These are phyloP conservation scores for Erpetoichthys calabaricus DNA, from an alignment of 2,797 vertebrate species.

Conservation along the genomic window DNA sequence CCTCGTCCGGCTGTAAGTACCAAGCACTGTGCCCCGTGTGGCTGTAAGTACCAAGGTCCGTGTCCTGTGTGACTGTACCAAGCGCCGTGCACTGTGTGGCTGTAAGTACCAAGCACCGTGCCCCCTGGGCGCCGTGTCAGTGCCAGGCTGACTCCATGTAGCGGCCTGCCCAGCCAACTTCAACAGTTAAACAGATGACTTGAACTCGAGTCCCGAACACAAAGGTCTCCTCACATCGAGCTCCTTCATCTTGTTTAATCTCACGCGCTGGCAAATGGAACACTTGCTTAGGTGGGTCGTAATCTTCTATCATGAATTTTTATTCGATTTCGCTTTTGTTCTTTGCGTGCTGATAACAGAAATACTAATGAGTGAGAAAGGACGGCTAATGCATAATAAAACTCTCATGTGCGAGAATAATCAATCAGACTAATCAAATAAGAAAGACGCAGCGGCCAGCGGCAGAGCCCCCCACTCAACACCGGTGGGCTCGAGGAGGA, in stretches of 20 bases:
- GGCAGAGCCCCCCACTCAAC: too few species aligned
- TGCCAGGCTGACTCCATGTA: too few species aligned
- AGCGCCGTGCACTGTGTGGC: too few species aligned
- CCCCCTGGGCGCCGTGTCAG: too few species aligned
- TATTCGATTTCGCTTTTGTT: slow-evolving; percentile 70
- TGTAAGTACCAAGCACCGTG: too few species aligned
- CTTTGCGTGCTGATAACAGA: slow-evolving; percentile 60
- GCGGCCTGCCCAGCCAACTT: too few species aligned
- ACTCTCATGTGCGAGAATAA: slow-evolving; percentile 39
- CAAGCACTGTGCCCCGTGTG: too few species aligned
- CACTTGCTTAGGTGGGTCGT: slow-evolving; percentile 34
- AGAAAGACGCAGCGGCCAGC: slow-evolving; percentile 16
- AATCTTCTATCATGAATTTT: slow-evolving; percentile 55
- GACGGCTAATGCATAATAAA: slow-evolving; percentile 53
- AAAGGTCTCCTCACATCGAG: slow-evolving; percentile 54
- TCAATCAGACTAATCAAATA: slow-evolving; percentile 67
- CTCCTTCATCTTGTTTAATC: slow-evolving; percentile 59
- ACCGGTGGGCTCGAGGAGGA: too few species aligned
- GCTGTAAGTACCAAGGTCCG: too few species aligned
- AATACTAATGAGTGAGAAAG: slow-evolving; percentile 54
- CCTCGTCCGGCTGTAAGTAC: too few species aligned
- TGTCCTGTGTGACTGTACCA: too few species aligned
- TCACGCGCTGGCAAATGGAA: slow-evolving; percentile 44
- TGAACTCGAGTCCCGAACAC: slow-evolving; percentile 47
- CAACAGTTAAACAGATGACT: slow-evolving; percentile 58